Base-by-base conservation (phyloP, 2,113 vertebrate genomes). In the Campylomormyrus tamandua region DNA sequence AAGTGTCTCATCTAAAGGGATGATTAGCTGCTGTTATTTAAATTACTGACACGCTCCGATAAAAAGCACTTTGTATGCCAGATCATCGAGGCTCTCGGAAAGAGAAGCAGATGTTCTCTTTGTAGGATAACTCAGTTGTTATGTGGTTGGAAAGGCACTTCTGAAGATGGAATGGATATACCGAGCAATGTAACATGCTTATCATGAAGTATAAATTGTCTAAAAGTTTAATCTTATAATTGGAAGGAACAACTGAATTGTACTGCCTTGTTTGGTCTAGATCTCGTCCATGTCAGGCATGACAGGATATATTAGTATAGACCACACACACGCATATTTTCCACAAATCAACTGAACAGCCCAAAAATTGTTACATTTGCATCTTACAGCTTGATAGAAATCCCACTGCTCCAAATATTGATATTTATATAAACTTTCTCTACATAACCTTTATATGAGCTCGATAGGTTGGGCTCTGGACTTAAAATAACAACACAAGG, bases 71-170 rank as follows among this genome's bases (percentile, higher is more conserved):
- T 80, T 42, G 74, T 17, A 42, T 42, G 7, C 35, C 31, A 80
- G 13, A 80, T 80, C 74, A 80, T 42, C 8, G 74, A 39, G 31
- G 74, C 74, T 80, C 31, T 17, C 31, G 0, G 31, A 77, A 77
- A 35, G 70, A 39, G 15, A 39, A 77, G 70, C 70, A 77, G 70
- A 17, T 39, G 70, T 17, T 77, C 70, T 7, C 70, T 24, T 35
- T 77, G 70, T 77, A 92, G 91, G 89, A 92, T 90, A 93, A 95
- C 94, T 92, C 91, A 94, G 93, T 93, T 92, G 92, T 42, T 91
- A 46, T 94, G 94, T 94, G 93, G 87, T 24, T 94, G 91, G 93
- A 91, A 95, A 95, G 95, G 95, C 95, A 95, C 95, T 95, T 94
- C 91, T 92, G 91, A 88, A 62, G 53, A 62, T 27, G 39, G 83